Evolutionary conservation across 2,797 vertebrate genomes (phyloP), one percentile per base, ranked within the genome.

Genomic region (Cynopterus sphinx): DNA sequence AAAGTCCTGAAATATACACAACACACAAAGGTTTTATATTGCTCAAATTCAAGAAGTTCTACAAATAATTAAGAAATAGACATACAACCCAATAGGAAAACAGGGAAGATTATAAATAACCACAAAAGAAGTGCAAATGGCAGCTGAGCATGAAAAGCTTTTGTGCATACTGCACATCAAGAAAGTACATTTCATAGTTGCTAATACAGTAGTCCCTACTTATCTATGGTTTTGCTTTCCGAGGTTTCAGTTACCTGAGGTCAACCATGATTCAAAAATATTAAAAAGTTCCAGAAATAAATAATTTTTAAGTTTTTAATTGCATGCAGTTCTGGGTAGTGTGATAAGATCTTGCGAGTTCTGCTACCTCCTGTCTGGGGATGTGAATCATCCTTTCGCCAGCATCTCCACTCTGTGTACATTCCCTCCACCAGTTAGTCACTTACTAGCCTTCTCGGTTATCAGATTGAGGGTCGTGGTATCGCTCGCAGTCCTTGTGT

Each of bases 1-100:
- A 91, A 59, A 81, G 33, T 49, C 36, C 49, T 90, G 26, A 96
- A 83, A 36, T 90, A 51, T 28, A 16, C 3, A 83, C 17, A 83
- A 39, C 10, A 73, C 13, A 77, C 10, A 74, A 88, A 61, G 2
- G 1, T 55, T 74, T 89, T 24, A 33, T 31, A 43, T 57, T 0
- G 36, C 2, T 86, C 21, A 91, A 81, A 70, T 68, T 55, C 57
- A 82, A 75, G 12, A 71, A 82, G 19, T 49, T 65, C 17, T 73
- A 59, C 4, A 71, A 51, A 87, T 93, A 90, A 82, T 46, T 88
- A 84, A 79, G 36, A 81, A 75, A 86, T 53, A 84, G 17, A 41
- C 26, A 67, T 73, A 26, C 11, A 57, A 41, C 21, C 1, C 63
- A 67, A 73, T 33, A 59, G 16, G 28, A 90, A 93, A 73, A 53